Conservation (phyloP, 92 coral and sea anemone species). For the Palythoa grandis region DNA sequence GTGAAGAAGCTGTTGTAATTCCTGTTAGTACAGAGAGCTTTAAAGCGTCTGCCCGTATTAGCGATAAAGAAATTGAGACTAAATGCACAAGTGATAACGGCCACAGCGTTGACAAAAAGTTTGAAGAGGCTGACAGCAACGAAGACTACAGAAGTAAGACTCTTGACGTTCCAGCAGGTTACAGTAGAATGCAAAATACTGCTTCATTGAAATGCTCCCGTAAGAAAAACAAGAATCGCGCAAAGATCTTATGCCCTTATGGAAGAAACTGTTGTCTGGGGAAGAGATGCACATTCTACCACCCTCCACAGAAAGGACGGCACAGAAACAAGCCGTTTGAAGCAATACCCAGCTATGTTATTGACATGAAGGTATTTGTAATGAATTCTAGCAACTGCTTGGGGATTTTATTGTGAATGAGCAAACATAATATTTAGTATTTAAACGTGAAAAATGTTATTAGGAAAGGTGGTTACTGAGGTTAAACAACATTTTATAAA, state of each 20-base stretch:
- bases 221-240: neutral
- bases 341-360: neutral
- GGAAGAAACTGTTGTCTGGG: conserved; percentile 86
- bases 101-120: neutral
- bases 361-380: neutral
- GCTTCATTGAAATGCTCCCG: neutral
- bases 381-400: neutral
- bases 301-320: conserved; percentile 30
- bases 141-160: neutral
- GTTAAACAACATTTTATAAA: too few species aligned
- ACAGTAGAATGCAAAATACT: neutral
- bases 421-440: neutral
- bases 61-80: neutral
- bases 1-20: neutral
- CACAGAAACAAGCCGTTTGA: neutral
- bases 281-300: conserved; percentile 68
- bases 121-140: neutral
- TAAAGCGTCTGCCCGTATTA: neutral
- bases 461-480: too few species aligned
- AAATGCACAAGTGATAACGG: neutral
- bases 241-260: conserved; percentile 57
- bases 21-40: neutral
- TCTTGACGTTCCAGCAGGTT: neutral
- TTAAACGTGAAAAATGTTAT: neutral
- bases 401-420: neutral